Conservation (phyloP, 1,140 invertebrate genomes). For the Zaprionus nigranus region DNA sequence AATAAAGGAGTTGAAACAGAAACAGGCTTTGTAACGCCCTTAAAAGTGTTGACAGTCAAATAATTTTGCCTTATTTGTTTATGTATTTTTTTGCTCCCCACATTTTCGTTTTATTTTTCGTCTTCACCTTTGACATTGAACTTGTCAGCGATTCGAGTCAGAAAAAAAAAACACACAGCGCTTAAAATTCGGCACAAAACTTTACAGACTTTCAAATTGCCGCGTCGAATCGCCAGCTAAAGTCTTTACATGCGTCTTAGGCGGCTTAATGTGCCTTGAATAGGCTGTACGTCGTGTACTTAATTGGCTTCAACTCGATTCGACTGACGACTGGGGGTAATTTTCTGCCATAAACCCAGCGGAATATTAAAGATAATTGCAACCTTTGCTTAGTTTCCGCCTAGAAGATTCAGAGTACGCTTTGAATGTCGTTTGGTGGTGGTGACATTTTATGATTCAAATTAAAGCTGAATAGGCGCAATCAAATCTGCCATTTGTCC, state of each 20-base stretch:
- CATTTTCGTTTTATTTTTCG: constrained; percentile 16
- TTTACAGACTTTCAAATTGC: constrained; percentile 34
- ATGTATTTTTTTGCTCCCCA: constrained; percentile 10
- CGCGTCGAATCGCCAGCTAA: constrained; percentile 26
- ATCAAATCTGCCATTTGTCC: neutral
- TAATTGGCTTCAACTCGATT: constrained; percentile 44
- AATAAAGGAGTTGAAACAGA: neutral
- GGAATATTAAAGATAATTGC: constrained; percentile 49
- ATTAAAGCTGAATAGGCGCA: neutral
- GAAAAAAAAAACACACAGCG: constrained; percentile 20
- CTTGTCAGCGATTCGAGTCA: constrained; percentile 55
- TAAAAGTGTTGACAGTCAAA: constrained; percentile 19
- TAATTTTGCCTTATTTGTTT: constrained; percentile 27
- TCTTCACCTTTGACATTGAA: constrained; percentile 78
- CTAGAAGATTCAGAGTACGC: constrained; percentile 3
- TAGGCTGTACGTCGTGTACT: neutral
- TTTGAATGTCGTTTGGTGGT: constrained; percentile 2
- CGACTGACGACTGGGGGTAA: neutral
- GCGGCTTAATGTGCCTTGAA: constrained; percentile 23
- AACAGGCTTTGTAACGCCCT: constrained; percentile 24
- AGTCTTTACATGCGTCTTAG: constrained; percentile 32
- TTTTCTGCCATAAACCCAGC: constrained; percentile 17
- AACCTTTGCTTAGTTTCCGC: constrained; percentile 14
- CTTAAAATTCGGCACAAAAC: constrained; percentile 29
- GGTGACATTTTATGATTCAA: constrained; percentile 8